These are phyloP conservation scores for Perca fluviatilis DNA, from an alignment of 2,113 vertebrate species.

Conservation along the genomic window DNA sequence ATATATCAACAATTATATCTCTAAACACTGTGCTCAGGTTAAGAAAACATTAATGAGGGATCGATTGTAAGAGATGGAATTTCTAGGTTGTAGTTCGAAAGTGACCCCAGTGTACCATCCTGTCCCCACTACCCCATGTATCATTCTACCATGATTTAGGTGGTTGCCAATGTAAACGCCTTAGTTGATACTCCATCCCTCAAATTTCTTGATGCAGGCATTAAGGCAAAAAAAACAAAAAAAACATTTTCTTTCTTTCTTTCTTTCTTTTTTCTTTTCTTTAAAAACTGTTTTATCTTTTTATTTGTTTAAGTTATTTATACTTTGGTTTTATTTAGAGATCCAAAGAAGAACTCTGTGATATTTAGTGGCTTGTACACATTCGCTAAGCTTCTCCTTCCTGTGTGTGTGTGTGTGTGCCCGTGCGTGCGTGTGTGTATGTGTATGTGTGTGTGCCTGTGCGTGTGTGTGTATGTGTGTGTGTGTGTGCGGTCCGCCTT, in stretches of 20 bases:
- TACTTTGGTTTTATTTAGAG: constrained; percentile 77
- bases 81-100: neutral
- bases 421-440: too few species aligned
- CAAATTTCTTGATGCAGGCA: constrained; percentile 95
- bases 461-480: too few species aligned
- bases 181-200: constrained; percentile 46
- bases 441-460: too few species aligned
- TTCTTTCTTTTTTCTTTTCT: constrained; percentile 73
- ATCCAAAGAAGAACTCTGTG: constrained; percentile 86
- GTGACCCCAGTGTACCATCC: neutral
- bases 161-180: neutral
- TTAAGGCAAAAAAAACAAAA: constrained; percentile 88
- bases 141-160: neutral
- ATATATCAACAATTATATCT: neutral
- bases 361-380: constrained; percentile 75
- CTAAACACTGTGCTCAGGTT: neutral
- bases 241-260: constrained; percentile 70
- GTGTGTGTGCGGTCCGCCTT: constrained; percentile 85
- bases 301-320: constrained; percentile 93
- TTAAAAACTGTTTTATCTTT: constrained; percentile 76
- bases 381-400: constrained; percentile 76
- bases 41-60: neutral
- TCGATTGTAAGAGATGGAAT: neutral
- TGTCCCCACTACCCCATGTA: neutral
- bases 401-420: constrained; percentile 70